These are phyloP conservation scores for human DNA, from an alignment of 2,113 vertebrate genomes.

Conservation along the genomic window GRCh38 chr7:77072001-77072500, in stretches of 20 bases:
- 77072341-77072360: not conserved
- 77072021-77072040: conserved; percentile 93
- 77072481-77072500: too few species aligned
- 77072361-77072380: too few species aligned
- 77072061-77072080: conserved; percentile 93
- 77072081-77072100: conserved; percentile 92
- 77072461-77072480: too few species aligned
- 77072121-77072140: conserved; percentile 96
- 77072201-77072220: conserved; percentile 90
- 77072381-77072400: too few species aligned
- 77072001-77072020: conserved; percentile 95
- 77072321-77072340: conserved; percentile 55
- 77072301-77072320: conserved; percentile 96
- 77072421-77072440: too few species aligned
- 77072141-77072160: conserved; percentile 95
- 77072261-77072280: conserved; percentile 93
- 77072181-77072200: conserved; percentile 93
- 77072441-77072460: too few species aligned
- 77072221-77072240: conserved; percentile 90
- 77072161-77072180: conserved; percentile 95
- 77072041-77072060: conserved; percentile 96
- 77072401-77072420: too few species aligned
- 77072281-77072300: conserved; percentile 93
- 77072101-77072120: conserved; percentile 93
- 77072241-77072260: conserved; percentile 89